Evolutionary conservation across 2,888 invertebrate genomes (phyloP).

Genomic region (Iselma pallidipennis): DNA sequence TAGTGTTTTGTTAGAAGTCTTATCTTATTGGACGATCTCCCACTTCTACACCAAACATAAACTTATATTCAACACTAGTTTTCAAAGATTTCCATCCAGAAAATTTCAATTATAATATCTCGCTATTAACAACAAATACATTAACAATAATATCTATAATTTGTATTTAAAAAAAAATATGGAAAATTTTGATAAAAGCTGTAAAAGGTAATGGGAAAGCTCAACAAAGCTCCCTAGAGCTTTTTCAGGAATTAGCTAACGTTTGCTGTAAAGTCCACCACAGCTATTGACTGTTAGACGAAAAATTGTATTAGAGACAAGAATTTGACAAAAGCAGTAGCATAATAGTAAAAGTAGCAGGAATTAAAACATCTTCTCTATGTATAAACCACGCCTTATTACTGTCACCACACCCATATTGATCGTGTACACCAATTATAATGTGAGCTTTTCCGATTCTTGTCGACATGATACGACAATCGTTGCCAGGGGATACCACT

Average conservation of each 20-base stretch:
- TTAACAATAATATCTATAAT: too few relatives aligned
- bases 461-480: constrained; percentile 45
- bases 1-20: constrained; percentile 58
- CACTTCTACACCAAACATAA: constrained; percentile 41
- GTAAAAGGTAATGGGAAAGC: too few relatives aligned
- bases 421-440: constrained; percentile 41
- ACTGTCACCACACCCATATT: not conserved
- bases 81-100: not conserved
- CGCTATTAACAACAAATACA: not conserved
- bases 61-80: not conserved
- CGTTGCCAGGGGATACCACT: constrained; percentile 57
- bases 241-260: too few relatives aligned
- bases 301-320: not conserved
- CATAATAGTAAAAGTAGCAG: constrained; percentile 16
- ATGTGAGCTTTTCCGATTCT: constrained; percentile 31
- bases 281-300: not conserved
- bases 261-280: not conserved
- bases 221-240: too few relatives aligned
- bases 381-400: constrained; percentile 35
- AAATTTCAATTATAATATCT: not conserved
- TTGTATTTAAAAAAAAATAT: too few relatives aligned
- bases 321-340: constrained; percentile 2
- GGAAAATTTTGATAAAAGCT: too few relatives aligned
- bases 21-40: constrained; percentile 59
- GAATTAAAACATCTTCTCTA: constrained; percentile 47